These are phyloP conservation scores for Oostethus manadensis DNA, from an alignment of 2,113 vertebrate genomes.

Conservation along the genomic window DNA sequence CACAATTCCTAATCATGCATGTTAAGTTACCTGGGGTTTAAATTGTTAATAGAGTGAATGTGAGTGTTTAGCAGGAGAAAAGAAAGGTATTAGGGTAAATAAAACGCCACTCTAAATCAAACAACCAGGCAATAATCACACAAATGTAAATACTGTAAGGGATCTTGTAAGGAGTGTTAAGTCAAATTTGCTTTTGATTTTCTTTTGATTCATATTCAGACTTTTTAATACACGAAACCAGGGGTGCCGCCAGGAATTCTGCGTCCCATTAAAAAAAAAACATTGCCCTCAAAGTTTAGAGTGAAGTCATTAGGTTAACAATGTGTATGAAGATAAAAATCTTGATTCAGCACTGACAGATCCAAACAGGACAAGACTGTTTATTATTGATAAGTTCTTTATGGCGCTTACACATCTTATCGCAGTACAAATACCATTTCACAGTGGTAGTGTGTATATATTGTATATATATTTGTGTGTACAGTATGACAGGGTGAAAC, in stretches of 20 bases:
- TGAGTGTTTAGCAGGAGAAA: too few relatives aligned
- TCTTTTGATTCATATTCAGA: too few relatives aligned
- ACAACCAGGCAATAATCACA: not conserved
- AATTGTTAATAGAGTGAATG: too few relatives aligned
- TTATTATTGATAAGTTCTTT: slow-evolving; percentile 32
- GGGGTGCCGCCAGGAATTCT: too few relatives aligned
- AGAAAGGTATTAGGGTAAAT: not conserved
- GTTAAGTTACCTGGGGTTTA: too few relatives aligned
- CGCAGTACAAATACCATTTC: slow-evolving; percentile 15
- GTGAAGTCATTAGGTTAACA: slow-evolving; percentile 15
- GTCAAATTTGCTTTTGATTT: too few relatives aligned
- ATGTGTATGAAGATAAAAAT: too few relatives aligned
- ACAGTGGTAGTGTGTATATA: slow-evolving; percentile 4
- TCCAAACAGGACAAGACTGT: slow-evolving; percentile 21
- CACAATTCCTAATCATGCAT: too few relatives aligned
- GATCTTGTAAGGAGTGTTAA: too few relatives aligned
- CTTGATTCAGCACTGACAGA: slow-evolving; percentile 21
- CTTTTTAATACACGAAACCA: too few relatives aligned
- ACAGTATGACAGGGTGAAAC: slow-evolving; percentile 6
- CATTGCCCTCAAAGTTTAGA: slow-evolving; percentile 11
- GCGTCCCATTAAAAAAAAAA: too few relatives aligned
- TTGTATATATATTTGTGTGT: slow-evolving; percentile 9
- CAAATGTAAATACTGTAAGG: too few relatives aligned
- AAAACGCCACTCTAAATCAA: not conserved
- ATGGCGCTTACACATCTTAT: slow-evolving; percentile 29